These are phyloP conservation scores for Rhopalosiphum maidis DNA, from an alignment of 1,140 invertebrate genomes.

Conservation along the genomic window DNA sequence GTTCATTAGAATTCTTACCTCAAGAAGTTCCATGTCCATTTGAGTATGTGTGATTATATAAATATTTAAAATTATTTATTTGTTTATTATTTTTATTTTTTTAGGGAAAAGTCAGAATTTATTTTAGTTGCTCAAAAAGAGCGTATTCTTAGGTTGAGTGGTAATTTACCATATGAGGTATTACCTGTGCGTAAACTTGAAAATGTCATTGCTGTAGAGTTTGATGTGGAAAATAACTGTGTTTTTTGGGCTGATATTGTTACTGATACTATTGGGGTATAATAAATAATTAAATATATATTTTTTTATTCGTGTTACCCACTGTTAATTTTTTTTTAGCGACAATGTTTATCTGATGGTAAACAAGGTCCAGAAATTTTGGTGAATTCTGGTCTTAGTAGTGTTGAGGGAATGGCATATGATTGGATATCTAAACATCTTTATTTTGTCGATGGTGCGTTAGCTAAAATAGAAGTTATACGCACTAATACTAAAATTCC, in stretches of 20 bases:
- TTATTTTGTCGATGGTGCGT: slow-evolving; percentile 87
- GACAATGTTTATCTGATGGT: slow-evolving; percentile 78
- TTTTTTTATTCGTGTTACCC: background rate
- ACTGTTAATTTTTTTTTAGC: slow-evolving; percentile 61
- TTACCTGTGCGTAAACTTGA: slow-evolving; percentile 75
- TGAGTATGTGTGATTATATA: slow-evolving; percentile 61
- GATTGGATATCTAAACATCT: slow-evolving; percentile 94
- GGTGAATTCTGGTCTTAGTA: slow-evolving; percentile 76
- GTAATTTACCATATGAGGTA: slow-evolving; percentile 68
- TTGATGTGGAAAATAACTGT: slow-evolving; percentile 84
- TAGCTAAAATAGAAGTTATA: slow-evolving; percentile 81
- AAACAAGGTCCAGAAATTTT: slow-evolving; percentile 72
- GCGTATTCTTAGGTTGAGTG: slow-evolving; percentile 75
- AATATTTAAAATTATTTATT: background rate
- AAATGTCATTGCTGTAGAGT: slow-evolving; percentile 88
- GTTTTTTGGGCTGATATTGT: slow-evolving; percentile 89
- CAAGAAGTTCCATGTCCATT: slow-evolving; percentile 70
- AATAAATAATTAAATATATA: slow-evolving; percentile 11
- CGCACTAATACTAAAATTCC: slow-evolving; percentile 71
- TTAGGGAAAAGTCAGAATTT: slow-evolving; percentile 74
- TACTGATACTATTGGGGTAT: slow-evolving; percentile 75
- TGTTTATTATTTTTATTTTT: slow-evolving; percentile 27
- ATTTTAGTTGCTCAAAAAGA: slow-evolving; percentile 78
- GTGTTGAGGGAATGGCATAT: slow-evolving; percentile 89
- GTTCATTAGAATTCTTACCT: slow-evolving; percentile 74